Percentiles rank a stretch among this genome's conserved stretches.
These are phyloP conservation scores for Nannoperca australis DNA, from an alignment of 2,797 vertebrate genomes.

Conservation along the genomic window DNA sequence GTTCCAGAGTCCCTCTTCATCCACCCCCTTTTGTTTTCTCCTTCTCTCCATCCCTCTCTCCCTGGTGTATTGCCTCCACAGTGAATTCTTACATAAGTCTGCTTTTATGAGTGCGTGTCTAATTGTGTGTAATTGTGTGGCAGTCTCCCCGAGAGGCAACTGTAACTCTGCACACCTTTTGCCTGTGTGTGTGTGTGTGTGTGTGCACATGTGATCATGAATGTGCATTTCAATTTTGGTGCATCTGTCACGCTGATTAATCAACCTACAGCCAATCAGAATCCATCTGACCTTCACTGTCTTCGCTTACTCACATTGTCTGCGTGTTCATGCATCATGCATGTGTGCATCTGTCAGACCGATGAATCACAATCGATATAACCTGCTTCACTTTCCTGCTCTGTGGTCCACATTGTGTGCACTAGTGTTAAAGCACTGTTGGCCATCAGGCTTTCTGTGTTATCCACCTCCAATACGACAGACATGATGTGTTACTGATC, in stretches of 20 bases:
- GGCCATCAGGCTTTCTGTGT: no score
- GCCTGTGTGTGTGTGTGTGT: neutral
- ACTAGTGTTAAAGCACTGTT: neutral
- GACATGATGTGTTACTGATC: neutral
- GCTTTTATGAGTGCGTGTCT: constrained; percentile 71
- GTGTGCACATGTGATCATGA: constrained; percentile 7
- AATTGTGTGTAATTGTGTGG: constrained; percentile 79
- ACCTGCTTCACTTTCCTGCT: constrained; percentile 16
- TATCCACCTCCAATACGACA: neutral
- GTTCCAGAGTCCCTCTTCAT: constrained; percentile 48
- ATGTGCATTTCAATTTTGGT: neutral
- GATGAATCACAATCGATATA: constrained; percentile 32
- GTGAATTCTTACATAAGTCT: constrained; percentile 80
- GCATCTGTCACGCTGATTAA: constrained; percentile 33
- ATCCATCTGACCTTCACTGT: constrained; percentile 19
- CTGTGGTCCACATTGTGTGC: neutral
- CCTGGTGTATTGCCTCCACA: constrained; percentile 57
- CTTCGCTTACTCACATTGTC: constrained; percentile 35
- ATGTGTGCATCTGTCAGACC: constrained; percentile 26
- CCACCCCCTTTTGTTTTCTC: constrained; percentile 28
- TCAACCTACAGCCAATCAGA: constrained; percentile 39
- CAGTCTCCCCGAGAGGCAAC: constrained; percentile 44
- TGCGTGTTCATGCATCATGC: constrained; percentile 16
- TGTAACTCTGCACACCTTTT: constrained; percentile 44
- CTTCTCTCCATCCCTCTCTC: constrained; percentile 40